Percentiles rank a stretch among this genome's conserved stretches.
These are phyloP conservation scores for Aelia acuminata DNA, from an alignment of 2,888 invertebrate species.

Conservation along the genomic window DNA sequence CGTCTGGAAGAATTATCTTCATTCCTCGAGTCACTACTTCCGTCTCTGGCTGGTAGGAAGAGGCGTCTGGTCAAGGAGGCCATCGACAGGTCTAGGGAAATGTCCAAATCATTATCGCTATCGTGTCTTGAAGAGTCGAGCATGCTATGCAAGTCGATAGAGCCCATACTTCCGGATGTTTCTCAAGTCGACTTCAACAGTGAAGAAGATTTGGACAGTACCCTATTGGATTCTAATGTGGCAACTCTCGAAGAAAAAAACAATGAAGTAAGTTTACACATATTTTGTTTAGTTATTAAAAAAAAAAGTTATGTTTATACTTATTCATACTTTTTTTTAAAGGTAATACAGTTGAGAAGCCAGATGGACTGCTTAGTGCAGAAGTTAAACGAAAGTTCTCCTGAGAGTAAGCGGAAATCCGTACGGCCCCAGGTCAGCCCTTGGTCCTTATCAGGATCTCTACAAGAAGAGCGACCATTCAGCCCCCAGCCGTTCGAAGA, in stretches of 20 bases:
- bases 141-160: slow-evolving; percentile 58
- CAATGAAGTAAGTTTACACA: slow-evolving; percentile 50
- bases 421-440: not conserved
- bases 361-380: slow-evolving; percentile 69
- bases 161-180: slow-evolving; percentile 66
- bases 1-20: slow-evolving; percentile 78
- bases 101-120: slow-evolving; percentile 65
- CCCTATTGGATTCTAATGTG: slow-evolving; percentile 50
- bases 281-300: not conserved
- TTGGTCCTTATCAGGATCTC: slow-evolving; percentile 45
- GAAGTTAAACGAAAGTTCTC: slow-evolving; percentile 59
- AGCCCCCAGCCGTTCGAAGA: slow-evolving; percentile 43
- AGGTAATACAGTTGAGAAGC: slow-evolving; percentile 68
- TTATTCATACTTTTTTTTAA: not conserved
- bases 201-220: slow-evolving; percentile 66
- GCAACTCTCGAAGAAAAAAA: slow-evolving; percentile 20
- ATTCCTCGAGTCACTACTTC: slow-evolving; percentile 76
- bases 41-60: slow-evolving; percentile 70
- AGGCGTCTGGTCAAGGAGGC: slow-evolving; percentile 73
- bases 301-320: not conserved
- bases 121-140: slow-evolving; percentile 64
- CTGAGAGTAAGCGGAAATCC: slow-evolving; percentile 11
- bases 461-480: slow-evolving; percentile 51
- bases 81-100: slow-evolving; percentile 69
- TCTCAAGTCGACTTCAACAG: slow-evolving; percentile 67